A percentile compares a stretch with the other conserved stretches of the same genome.
These are phyloP conservation scores for Nycteola revayana DNA, from an alignment of 2,888 invertebrate genomes.

Conservation along the genomic window DNA sequence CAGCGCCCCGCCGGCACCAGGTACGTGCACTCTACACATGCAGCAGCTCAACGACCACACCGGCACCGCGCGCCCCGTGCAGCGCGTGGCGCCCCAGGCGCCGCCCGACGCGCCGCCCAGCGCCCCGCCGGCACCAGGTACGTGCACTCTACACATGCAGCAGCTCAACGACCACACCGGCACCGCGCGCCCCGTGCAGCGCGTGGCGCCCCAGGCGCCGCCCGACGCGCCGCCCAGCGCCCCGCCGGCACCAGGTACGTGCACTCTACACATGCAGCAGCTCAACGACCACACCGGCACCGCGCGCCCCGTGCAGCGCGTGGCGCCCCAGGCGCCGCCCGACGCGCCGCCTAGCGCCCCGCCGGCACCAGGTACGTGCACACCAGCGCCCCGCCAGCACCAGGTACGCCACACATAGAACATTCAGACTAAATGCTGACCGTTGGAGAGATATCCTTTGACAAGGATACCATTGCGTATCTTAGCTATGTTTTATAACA, in stretches of 20 bases:
- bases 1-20: slow-evolving; percentile 35
- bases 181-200: slow-evolving; percentile 95
- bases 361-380: too few species aligned
- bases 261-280: slow-evolving; percentile 95
- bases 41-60: slow-evolving; percentile 99
- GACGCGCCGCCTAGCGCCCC: slow-evolving; percentile 31
- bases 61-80: slow-evolving; percentile 95
- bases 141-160: slow-evolving; percentile 90
- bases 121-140: slow-evolving; percentile 38
- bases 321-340: slow-evolving; percentile 74
- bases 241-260: slow-evolving; percentile 36
- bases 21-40: slow-evolving; percentile 86
- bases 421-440: too few species aligned
- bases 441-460: too few species aligned
- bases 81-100: slow-evolving; percentile 85
- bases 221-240: slow-evolving; percentile 31
- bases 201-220: slow-evolving; percentile 82
- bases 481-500: too few species aligned
- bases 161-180: slow-evolving; percentile 99
- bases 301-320: slow-evolving; percentile 94
- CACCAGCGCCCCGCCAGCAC: slow-evolving; percentile 98
- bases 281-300: slow-evolving; percentile 99
- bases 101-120: slow-evolving; percentile 30
- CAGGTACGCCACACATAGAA: slow-evolving; percentile 95
- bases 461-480: too few species aligned